These are phyloP conservation scores for Amphipyra berbera DNA, from an alignment of 2,888 invertebrate genomes.

Conservation along the genomic window DNA sequence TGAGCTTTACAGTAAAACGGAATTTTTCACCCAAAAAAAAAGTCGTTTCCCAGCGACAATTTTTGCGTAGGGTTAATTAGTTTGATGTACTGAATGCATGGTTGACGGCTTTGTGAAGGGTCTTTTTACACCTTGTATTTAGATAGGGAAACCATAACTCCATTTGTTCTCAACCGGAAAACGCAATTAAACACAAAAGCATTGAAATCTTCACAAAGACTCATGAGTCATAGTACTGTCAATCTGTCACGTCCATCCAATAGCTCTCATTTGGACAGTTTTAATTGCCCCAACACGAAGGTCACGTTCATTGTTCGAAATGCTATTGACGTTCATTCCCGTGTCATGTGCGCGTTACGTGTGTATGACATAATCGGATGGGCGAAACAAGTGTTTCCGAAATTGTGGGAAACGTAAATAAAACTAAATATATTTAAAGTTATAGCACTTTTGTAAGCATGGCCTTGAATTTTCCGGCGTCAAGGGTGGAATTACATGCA, in stretches of 20 bases:
- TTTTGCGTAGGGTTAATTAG: too few relatives aligned
- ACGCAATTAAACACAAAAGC: slow-evolving; percentile 23
- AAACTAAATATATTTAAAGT: slow-evolving; percentile 4
- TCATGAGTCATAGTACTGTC: slow-evolving; percentile 35
- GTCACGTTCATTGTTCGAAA: slow-evolving; percentile 52
- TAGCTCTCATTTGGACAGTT: slow-evolving; percentile 45
- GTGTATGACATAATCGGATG: slow-evolving; percentile 44
- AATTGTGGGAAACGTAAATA: slow-evolving; percentile 29
- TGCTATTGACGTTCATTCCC: slow-evolving; percentile 48
- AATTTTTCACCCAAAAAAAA: too few relatives aligned
- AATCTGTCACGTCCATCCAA: slow-evolving; percentile 43
- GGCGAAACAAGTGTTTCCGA: slow-evolving; percentile 16
- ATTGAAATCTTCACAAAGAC: slow-evolving; percentile 36
- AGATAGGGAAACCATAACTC: too few relatives aligned
- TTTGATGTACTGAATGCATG: too few relatives aligned
- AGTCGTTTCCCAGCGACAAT: too few relatives aligned
- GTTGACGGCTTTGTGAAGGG: too few relatives aligned
- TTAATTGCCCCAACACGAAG: slow-evolving; percentile 52
- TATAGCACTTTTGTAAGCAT: not conserved
- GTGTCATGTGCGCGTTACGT: slow-evolving; percentile 27
- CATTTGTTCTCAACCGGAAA: slow-evolving; percentile 6
- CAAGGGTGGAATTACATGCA: slow-evolving; percentile 1
- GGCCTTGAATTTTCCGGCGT: slow-evolving; percentile 8
- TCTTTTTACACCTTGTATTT: too few relatives aligned
- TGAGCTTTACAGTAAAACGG: too few relatives aligned